These are phyloP conservation scores for Pelodytes ibericus DNA, from an alignment of 2,797 vertebrate genomes.

Conservation along the genomic window DNA sequence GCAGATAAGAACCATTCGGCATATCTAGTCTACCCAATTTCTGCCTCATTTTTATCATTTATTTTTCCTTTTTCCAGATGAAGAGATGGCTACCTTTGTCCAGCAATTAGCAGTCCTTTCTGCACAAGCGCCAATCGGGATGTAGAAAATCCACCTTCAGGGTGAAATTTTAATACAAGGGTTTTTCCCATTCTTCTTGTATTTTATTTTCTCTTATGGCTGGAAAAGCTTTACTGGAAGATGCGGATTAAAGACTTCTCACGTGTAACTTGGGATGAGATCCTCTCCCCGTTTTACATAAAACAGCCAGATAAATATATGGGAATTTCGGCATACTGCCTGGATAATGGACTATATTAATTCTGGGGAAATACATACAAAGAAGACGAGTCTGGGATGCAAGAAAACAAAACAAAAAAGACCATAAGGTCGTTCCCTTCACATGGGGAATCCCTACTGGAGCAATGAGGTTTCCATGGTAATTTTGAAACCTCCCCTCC, in stretches of 20 bases:
- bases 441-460: slow-evolving; percentile 65
- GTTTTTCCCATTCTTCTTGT: neutral
- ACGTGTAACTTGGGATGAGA: neutral
- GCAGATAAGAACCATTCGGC: too few species aligned
- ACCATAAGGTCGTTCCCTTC: slow-evolving; percentile 73
- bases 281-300: slow-evolving; percentile 14
- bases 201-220: neutral
- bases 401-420: slow-evolving; percentile 61
- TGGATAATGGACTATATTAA: slow-evolving; percentile 56
- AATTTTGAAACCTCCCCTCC: slow-evolving; percentile 50
- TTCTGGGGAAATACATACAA: slow-evolving; percentile 63
- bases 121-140: neutral
- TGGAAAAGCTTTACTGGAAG: slow-evolving; percentile 15
- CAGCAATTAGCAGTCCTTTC: too few species aligned
- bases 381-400: slow-evolving; percentile 67
- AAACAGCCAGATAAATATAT: slow-evolving; percentile 25
- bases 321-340: slow-evolving; percentile 14
- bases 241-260: slow-evolving; percentile 36
- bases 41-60: too few species aligned
- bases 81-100: too few species aligned
- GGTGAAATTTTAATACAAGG: slow-evolving; percentile 16
- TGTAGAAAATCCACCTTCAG: neutral
- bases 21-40: too few species aligned
- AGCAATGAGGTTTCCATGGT: slow-evolving; percentile 61
- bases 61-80: neutral